These are phyloP conservation scores for Cinclus mexicanus DNA, from an alignment of 2,113 vertebrate genomes.

Conservation along the genomic window DNA sequence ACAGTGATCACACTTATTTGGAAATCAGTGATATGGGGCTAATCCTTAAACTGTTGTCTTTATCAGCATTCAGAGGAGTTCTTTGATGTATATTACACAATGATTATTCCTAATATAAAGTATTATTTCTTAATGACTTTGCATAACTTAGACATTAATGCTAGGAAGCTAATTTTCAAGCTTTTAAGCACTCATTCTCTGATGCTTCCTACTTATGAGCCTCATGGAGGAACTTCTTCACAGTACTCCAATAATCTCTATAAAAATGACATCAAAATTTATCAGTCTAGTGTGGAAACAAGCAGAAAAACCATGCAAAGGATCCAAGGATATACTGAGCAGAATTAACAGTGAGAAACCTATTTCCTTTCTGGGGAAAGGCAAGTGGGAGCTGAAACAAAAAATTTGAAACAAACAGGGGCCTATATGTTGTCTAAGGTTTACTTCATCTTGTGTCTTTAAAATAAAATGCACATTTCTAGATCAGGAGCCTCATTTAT, in stretches of 20 bases:
- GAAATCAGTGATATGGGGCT: neutral
- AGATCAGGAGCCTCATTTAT: neutral
- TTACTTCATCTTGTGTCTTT: neutral
- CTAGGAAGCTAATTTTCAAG: neutral
- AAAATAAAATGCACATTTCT: neutral
- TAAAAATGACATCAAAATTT: neutral
- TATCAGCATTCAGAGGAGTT: neutral
- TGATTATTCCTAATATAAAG: neutral
- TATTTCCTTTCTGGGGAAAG: neutral
- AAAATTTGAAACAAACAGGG: neutral
- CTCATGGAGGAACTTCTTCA: neutral
- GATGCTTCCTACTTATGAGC: neutral
- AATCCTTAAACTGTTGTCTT: neutral
- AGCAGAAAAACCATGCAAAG: neutral
- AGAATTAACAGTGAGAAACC: neutral
- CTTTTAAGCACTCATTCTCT: neutral
- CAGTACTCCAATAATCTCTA: neutral
- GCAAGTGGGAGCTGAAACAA: neutral
- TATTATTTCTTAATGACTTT: conserved; percentile 10
- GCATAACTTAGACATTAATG: neutral
- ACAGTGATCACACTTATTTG: neutral
- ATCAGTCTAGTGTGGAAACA: neutral
- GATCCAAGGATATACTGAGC: neutral
- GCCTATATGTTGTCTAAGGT: neutral
- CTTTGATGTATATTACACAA: neutral